phyloP scores from a whole-genome alignment of 2,113 vertebrate species.

The Bucco capensis region DNA sequence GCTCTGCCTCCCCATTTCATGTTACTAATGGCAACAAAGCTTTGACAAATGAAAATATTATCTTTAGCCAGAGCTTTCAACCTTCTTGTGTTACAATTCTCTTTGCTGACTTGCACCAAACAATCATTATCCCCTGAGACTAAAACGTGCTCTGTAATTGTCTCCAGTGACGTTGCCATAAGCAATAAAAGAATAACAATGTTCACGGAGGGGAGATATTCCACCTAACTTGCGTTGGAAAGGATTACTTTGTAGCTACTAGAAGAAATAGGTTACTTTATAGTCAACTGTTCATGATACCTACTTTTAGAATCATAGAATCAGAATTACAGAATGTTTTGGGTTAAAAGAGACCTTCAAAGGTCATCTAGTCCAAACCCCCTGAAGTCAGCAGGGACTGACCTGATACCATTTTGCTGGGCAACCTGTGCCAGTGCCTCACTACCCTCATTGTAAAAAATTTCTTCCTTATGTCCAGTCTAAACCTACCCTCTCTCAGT shows the following conservation, averaged over 20 bases:
- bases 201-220: neutral
- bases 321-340: neutral
- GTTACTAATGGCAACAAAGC: constrained; percentile 23
- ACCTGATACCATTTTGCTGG: too few species aligned
- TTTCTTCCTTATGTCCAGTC: neutral
- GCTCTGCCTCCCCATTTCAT: neutral
- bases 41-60: constrained; percentile 57
- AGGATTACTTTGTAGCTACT: neutral
- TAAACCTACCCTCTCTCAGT: neutral
- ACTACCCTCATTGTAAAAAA: too few species aligned
- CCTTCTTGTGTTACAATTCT: neutral
- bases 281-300: neutral
- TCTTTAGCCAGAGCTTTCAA: constrained; percentile 20
- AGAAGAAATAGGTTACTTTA: neutral
- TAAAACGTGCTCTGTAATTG: neutral
- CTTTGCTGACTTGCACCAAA: constrained; percentile 39
- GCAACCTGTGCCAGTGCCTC: too few species aligned
- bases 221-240: neutral
- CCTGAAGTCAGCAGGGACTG: accelerated
- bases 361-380: accelerated
- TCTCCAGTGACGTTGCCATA: neutral
- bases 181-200: neutral
- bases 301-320: neutral
- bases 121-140: neutral
- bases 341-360: neutral